These are phyloP conservation scores for Daubentonia madagascariensis DNA, from an alignment of 2,113 vertebrate species.

Conservation along the genomic window DNA sequence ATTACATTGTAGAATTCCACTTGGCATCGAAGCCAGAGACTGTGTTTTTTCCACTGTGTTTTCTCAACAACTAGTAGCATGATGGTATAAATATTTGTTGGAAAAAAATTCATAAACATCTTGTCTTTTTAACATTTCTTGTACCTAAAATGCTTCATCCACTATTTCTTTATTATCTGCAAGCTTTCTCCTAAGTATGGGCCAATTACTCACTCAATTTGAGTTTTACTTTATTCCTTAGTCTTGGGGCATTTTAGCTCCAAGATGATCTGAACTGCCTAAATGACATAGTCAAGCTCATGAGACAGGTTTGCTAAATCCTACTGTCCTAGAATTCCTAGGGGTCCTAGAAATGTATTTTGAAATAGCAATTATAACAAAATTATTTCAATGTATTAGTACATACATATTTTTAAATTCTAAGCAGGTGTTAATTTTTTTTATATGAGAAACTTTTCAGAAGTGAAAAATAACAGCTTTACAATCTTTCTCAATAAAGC, in stretches of 20 bases:
- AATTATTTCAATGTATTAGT: neutral
- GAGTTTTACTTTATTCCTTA: neutral
- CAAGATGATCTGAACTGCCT: neutral
- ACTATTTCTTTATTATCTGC: neutral
- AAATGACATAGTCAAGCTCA: neutral
- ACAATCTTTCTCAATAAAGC: slow-evolving; percentile 6
- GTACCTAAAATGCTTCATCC: neutral
- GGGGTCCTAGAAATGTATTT: neutral
- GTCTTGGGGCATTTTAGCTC: neutral
- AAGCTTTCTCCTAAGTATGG: neutral
- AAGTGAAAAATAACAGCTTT: slow-evolving; percentile 42
- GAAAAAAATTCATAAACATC: neutral
- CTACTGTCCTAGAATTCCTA: neutral
- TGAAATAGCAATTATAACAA: neutral
- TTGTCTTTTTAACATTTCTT: neutral
- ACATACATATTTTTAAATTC: neutral
- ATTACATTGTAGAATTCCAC: neutral
- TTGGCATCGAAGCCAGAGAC: neutral
- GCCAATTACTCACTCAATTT: neutral
- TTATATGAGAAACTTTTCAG: neutral
- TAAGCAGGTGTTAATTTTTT: slow-evolving; percentile 23
- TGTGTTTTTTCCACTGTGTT: neutral
- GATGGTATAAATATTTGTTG: neutral
- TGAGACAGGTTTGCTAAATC: neutral
- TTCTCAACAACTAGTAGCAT: neutral